Conservation (phyloP, 2,113 vertebrate genomes). For the Cisticola juncidis region DNA sequence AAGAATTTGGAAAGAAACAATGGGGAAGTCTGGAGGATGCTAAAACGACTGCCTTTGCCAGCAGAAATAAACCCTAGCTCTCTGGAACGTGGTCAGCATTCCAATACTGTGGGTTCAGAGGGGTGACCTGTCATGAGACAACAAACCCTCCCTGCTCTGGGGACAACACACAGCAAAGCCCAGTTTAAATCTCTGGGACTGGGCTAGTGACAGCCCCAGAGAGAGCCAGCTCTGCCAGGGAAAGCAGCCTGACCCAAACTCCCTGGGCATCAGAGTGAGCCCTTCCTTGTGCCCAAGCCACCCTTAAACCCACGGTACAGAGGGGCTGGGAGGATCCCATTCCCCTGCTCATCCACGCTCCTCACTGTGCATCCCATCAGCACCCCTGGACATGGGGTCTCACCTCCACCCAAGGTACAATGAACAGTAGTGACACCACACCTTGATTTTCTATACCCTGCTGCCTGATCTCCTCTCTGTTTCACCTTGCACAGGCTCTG, state of each 20-base stretch:
- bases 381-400: fast-evolving
- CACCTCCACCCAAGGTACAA: fast-evolving
- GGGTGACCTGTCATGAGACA: background rate
- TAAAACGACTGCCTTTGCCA: background rate
- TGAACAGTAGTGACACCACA: fast-evolving
- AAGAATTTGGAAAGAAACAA: background rate
- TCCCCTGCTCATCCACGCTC: fast-evolving
- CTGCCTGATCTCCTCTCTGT: background rate
- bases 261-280: background rate
- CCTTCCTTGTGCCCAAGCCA: background rate
- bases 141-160: fast-evolving
- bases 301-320: fast-evolving
- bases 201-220: background rate
- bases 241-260: background rate
- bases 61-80: background rate
- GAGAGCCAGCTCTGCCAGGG: background rate
- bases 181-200: background rate
- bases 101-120: background rate
- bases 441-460: background rate
- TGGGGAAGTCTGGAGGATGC: background rate
- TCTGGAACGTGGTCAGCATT: background rate
- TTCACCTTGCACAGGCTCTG: background rate
- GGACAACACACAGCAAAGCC: fast-evolving
- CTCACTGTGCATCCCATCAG: background rate
- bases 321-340: background rate